Evolutionary conservation across 64 coral and sea anemone species (phyloP).

Genomic region (Orbicella faveolata): DNA sequence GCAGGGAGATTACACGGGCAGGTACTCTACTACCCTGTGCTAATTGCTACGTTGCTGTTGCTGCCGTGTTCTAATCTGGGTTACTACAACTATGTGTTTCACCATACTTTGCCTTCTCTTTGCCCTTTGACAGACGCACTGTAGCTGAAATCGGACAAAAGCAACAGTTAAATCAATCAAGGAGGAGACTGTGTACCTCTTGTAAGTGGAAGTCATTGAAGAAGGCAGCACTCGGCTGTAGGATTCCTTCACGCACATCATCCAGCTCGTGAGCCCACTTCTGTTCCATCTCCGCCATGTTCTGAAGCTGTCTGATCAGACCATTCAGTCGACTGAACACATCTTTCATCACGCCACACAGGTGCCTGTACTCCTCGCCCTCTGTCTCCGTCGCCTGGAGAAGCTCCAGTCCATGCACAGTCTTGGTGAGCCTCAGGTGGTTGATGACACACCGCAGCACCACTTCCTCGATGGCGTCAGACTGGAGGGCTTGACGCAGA

Average conservation of each 20-base stretch:
- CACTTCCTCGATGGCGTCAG: constrained; percentile 73
- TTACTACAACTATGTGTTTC: too few relatives aligned
- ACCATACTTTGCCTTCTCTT: neutral
- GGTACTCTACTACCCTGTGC: too few relatives aligned
- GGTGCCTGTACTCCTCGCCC: constrained; percentile 47
- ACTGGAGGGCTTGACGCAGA: constrained; percentile 67
- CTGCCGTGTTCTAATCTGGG: too few relatives aligned
- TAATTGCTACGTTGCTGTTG: too few relatives aligned
- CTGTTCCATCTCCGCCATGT: constrained; percentile 87
- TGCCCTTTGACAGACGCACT: neutral
- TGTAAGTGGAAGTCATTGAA: constrained; percentile 95
- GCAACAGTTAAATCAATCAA: too few relatives aligned
- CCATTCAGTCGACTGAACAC: constrained; percentile 72
- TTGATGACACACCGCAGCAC: constrained; percentile 80
- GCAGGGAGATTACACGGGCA: too few relatives aligned
- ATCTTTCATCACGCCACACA: constrained; percentile 74
- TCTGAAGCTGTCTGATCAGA: constrained; percentile 81
- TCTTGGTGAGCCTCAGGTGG: constrained; percentile 62
- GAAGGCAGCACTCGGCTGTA: constrained; percentile 90
- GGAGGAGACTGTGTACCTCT: constrained; percentile 47
- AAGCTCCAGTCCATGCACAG: constrained; percentile 67
- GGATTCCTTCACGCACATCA: constrained; percentile 53
- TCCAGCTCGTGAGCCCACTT: constrained; percentile 91
- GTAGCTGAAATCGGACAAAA: too few relatives aligned
- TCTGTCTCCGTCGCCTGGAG: constrained; percentile 54